Percentiles rank a stretch among this genome's conserved stretches.
Conservation (phyloP, 2,888 invertebrate species). For the Drosophila eohydei region DNA sequence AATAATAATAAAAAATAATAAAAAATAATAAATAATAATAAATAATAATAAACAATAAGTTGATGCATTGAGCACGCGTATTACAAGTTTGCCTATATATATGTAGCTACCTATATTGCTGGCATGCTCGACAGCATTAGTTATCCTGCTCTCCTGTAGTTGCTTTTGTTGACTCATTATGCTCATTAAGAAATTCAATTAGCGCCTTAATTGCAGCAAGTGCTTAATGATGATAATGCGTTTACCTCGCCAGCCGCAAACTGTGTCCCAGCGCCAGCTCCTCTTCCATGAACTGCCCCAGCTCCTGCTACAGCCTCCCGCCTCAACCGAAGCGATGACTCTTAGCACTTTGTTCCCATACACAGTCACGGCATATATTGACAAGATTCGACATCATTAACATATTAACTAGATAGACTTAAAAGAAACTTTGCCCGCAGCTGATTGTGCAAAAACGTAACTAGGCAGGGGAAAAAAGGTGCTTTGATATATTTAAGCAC, state of each 20-base stretch:
- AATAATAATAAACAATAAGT: neutral
- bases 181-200: conserved; percentile 76
- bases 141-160: conserved; percentile 34
- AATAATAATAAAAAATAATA: no score
- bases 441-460: conserved; percentile 5
- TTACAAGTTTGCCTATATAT: neutral
- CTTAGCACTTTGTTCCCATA: conserved; percentile 21
- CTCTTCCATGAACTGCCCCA: neutral
- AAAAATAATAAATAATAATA: neutral
- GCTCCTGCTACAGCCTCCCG: neutral
- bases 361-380: conserved; percentile 18
- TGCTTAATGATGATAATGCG: conserved; percentile 72
- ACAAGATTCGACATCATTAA: conserved; percentile 39
- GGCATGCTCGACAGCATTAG: conserved; percentile 34
- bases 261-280: neutral
- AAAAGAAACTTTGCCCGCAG: conserved; percentile 24
- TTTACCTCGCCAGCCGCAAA: conserved; percentile 49
- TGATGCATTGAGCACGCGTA: neutral
- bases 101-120: conserved; percentile 4
- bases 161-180: conserved; percentile 70
- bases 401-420: conserved; percentile 46
- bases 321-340: conserved; percentile 7
- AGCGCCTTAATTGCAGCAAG: conserved; percentile 71
- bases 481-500: conserved; percentile 38
- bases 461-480: neutral